Conservation (phyloP, 2,888 invertebrate species). For the Ypsolopha scabrella region DNA sequence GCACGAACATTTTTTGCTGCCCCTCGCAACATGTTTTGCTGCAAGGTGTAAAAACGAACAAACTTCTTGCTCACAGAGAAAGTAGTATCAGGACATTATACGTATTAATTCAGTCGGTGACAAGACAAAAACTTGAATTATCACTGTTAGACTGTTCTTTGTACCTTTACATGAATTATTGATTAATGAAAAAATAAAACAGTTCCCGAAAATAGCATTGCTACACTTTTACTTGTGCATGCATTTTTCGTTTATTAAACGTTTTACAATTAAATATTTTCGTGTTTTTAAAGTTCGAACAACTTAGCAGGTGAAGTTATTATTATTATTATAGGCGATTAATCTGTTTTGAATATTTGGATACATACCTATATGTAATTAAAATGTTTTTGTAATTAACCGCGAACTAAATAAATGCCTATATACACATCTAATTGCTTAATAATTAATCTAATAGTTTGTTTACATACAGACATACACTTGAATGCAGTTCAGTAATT, state of each 20-base stretch:
- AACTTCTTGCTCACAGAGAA: constrained; percentile 1
- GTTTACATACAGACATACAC: neutral
- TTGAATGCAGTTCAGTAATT: neutral
- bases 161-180: too few relatives aligned
- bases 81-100: constrained; percentile 4
- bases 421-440: neutral
- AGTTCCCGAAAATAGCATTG: too few relatives aligned
- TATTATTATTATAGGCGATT: neutral
- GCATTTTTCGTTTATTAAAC: too few relatives aligned
- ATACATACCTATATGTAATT: neutral
- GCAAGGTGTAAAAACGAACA: constrained; percentile 1
- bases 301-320: neutral
- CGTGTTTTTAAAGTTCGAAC: too few relatives aligned
- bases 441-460: constrained; percentile 3
- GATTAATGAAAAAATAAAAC: too few relatives aligned
- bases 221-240: too few relatives aligned
- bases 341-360: too few relatives aligned
- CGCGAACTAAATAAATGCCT: neutral
- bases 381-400: neutral
- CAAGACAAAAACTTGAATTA: too few relatives aligned
- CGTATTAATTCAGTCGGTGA: neutral
- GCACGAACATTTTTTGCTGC: constrained; percentile 29
- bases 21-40: constrained; percentile 8
- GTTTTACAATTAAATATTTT: neutral
- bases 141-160: too few relatives aligned